These are phyloP conservation scores for Micropterix aruncella DNA, from an alignment of 2,888 invertebrate genomes.

Conservation along the genomic window DNA sequence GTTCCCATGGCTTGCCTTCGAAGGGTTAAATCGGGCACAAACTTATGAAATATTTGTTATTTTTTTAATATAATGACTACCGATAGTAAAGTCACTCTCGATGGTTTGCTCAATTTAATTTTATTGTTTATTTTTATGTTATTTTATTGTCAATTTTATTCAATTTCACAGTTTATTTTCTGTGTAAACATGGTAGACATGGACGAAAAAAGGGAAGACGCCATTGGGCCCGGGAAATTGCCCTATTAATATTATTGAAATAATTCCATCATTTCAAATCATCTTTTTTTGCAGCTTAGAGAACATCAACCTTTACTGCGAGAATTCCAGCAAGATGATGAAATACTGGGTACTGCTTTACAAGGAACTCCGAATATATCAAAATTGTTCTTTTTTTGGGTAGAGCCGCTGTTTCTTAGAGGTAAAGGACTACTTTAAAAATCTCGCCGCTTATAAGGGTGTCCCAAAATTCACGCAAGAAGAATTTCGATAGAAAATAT, in stretches of 20 bases:
- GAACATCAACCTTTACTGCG: slow-evolving; percentile 47
- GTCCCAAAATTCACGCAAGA: no score
- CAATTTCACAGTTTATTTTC: not conserved
- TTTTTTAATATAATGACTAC: no score
- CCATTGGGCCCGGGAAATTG: not conserved
- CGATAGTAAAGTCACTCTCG: no score
- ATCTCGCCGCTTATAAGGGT: no score
- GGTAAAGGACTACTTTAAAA: no score
- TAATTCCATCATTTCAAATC: no score
- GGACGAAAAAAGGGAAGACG: not conserved
- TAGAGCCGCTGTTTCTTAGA: slow-evolving; percentile 69
- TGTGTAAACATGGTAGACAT: not conserved
- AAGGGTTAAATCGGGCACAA: no score
- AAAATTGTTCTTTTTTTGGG: slow-evolving; percentile 77
- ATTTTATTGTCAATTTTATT: not conserved
- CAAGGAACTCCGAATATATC: slow-evolving; percentile 58
- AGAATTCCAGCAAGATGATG: slow-evolving; percentile 55
- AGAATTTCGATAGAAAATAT: no score
- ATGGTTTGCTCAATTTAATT: no score
- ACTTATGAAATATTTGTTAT: no score
- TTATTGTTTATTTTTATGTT: slow-evolving; percentile 10
- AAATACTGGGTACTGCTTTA: slow-evolving; percentile 69
- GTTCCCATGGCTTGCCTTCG: no score
- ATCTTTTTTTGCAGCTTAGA: slow-evolving; percentile 25
- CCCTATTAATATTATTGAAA: not conserved